Conservation (phyloP, 2,113 vertebrate genomes). For the Hydrolagus affinis region DNA sequence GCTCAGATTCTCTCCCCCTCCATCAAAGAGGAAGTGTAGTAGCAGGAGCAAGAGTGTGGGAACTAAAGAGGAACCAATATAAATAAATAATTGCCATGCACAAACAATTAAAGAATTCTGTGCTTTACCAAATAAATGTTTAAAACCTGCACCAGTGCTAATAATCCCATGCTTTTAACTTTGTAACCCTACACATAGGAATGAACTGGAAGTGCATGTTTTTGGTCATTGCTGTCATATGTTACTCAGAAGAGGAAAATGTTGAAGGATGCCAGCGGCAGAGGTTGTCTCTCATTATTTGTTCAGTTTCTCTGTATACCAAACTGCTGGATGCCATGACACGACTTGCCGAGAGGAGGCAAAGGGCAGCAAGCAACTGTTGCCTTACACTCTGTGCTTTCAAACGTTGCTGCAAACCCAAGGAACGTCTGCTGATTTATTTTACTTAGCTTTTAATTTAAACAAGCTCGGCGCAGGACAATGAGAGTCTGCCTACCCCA, state of each 20-base stretch:
- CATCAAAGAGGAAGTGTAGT: background rate
- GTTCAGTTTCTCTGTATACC: too few relatives aligned
- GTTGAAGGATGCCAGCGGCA: too few relatives aligned
- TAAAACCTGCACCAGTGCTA: background rate
- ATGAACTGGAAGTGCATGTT: background rate
- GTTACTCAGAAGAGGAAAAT: too few relatives aligned
- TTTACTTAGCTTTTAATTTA: background rate
- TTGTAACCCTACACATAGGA: background rate
- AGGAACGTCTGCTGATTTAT: background rate
- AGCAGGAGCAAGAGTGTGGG: background rate
- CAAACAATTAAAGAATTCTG: conserved; percentile 8
- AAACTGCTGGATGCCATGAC: too few relatives aligned
- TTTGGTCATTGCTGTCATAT: too few relatives aligned
- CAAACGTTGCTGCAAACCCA: background rate
- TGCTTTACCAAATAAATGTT: background rate
- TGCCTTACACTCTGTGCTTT: background rate
- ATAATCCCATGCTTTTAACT: background rate
- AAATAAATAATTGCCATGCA: background rate
- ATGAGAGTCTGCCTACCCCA: conserved; percentile 41
- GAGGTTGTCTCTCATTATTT: too few relatives aligned
- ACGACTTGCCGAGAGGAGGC: too few relatives aligned
- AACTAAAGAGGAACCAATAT: background rate
- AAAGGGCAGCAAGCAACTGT: too few relatives aligned
- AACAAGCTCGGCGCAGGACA: background rate
- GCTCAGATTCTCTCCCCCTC: background rate